Evolutionary conservation across 2,113 vertebrate genomes (phyloP).

Genomic region (Lycocorax pyrrhopterus): DNA sequence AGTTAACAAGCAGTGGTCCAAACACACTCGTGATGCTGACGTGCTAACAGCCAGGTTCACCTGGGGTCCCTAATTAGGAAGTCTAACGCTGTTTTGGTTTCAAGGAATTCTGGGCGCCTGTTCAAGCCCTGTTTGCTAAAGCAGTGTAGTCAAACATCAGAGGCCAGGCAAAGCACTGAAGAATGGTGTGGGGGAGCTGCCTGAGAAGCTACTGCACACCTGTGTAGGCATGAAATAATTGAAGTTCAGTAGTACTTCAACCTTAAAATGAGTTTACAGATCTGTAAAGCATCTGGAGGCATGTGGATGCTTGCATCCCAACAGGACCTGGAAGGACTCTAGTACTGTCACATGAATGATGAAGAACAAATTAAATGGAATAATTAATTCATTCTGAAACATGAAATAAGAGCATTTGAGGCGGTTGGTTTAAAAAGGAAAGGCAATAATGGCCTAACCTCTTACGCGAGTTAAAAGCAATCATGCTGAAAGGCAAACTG

Average conservation of each 20-base stretch:
- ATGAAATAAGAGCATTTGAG: background rate
- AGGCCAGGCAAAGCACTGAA: background rate
- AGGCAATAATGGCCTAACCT: background rate
- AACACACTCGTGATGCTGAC: background rate
- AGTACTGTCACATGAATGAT: background rate
- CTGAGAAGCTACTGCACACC: background rate
- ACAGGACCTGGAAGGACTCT: background rate
- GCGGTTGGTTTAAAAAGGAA: background rate
- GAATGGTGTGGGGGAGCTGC: background rate
- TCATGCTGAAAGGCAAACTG: background rate
- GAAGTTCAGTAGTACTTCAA: background rate
- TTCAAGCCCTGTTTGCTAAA: background rate
- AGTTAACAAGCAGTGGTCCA: background rate
- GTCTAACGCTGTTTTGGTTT: background rate
- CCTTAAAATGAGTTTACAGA: background rate
- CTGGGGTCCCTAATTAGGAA: background rate
- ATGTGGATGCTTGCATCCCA: background rate
- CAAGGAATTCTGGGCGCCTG: background rate
- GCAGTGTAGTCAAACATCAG: background rate
- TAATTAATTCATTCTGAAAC: background rate
- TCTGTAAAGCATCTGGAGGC: background rate
- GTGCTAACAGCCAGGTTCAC: background rate
- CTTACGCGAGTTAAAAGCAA: background rate
- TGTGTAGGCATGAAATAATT: background rate
- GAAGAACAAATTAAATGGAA: background rate